phyloP scores from a whole-genome alignment of 2,113 vertebrate species.

The Plecturocebus donacophilus region DNA sequence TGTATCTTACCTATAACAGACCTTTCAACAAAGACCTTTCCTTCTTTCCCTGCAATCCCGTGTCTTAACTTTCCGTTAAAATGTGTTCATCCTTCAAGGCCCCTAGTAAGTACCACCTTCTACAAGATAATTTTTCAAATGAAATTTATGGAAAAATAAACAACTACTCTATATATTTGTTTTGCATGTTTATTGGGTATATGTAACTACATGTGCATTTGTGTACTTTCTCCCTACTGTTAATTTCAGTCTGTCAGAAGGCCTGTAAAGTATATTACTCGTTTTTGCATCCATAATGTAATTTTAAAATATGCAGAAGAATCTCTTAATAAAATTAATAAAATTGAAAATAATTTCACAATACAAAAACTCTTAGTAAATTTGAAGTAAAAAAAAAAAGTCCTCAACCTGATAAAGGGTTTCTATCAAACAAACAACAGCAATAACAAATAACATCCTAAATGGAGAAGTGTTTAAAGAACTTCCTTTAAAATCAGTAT shows the following conservation, averaged over 20 bases:
- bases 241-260: not conserved
- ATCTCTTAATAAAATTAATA: not conserved
- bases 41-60: not conserved
- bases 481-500: constrained; percentile 18
- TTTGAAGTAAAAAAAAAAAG: not conserved
- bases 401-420: not conserved
- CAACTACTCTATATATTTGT: not conserved
- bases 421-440: not conserved
- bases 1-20: not conserved
- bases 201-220: not conserved
- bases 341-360: not conserved
- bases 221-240: not conserved
- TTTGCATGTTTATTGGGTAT: not conserved
- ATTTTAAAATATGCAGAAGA: not conserved
- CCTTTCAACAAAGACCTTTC: not conserved
- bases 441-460: not conserved
- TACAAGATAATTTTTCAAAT: not conserved
- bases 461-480: not conserved
- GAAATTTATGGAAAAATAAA: not conserved
- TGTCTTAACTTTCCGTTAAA: not conserved
- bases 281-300: not conserved
- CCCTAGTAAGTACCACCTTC: not conserved
- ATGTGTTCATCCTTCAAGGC: not conserved
- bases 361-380: not conserved
- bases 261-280: not conserved